Evolutionary conservation across 1,140 invertebrate genomes (phyloP).

Genomic region (Aphis craccivora): DNA sequence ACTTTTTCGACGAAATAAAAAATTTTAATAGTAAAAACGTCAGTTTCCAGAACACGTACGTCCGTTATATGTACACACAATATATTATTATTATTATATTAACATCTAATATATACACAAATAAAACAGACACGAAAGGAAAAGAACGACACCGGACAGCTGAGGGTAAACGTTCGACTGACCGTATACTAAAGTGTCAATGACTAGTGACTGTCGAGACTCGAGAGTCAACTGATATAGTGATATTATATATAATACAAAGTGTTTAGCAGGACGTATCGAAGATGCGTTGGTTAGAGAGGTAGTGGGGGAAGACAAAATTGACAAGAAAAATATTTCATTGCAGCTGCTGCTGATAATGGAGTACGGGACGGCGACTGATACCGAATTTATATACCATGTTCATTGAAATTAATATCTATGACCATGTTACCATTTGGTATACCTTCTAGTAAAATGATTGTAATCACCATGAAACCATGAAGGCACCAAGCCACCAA

Average conservation of each 20-base stretch:
- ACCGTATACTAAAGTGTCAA: not conserved
- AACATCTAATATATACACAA: conserved; percentile 21
- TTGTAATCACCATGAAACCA: no score
- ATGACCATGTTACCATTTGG: no score
- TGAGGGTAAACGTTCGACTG: not conserved
- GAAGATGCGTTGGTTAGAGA: not conserved
- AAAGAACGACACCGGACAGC: not conserved
- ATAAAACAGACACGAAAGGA: no score
- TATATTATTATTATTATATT: conserved; percentile 14
- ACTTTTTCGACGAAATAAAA: not conserved
- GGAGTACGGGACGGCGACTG: no score
- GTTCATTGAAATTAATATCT: no score
- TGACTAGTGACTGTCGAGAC: not conserved
- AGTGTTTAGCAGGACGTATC: not conserved
- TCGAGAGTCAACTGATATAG: not conserved
- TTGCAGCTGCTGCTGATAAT: not conserved
- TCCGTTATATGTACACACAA: not conserved
- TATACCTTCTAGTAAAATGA: no score
- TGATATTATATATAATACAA: not conserved
- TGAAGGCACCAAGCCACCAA: no score
- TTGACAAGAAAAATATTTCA: not conserved
- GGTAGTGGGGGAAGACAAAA: not conserved
- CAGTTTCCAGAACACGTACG: not conserved
- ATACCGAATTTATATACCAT: not conserved
- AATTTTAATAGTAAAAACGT: not conserved